Evolutionary conservation across 2,797 vertebrate genomes (phyloP).

Genomic region (Lagocephalus sceleratus): DNA sequence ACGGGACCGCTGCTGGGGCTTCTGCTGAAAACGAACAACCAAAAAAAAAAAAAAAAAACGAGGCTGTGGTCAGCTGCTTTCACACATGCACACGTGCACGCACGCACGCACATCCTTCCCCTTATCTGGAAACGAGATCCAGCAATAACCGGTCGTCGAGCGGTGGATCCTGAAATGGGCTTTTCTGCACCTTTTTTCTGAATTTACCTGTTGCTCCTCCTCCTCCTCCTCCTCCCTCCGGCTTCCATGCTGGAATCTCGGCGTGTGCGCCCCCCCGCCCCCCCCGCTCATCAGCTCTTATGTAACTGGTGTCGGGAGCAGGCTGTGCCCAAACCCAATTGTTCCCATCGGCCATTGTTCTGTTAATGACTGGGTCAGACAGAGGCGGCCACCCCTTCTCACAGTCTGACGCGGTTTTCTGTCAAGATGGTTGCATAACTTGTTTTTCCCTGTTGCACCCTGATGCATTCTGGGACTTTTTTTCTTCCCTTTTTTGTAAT

Average conservation of each 20-base stretch:
- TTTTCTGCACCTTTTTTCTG: constrained; percentile 6
- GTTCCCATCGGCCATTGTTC: constrained; percentile 45
- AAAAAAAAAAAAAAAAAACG: no score
- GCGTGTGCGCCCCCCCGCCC: not conserved
- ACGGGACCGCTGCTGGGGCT: constrained; percentile 26
- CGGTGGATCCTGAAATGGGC: not conserved
- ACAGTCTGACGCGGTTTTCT: constrained; percentile 35
- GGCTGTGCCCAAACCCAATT: constrained; percentile 32
- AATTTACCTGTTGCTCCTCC: no score
- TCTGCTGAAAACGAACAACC: constrained; percentile 23
- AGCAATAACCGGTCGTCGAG: not conserved
- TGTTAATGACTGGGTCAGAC: constrained; percentile 36
- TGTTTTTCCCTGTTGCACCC: constrained; percentile 40
- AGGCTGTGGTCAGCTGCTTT: constrained; percentile 16
- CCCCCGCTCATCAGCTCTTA: no score
- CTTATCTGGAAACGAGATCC: constrained; percentile 9
- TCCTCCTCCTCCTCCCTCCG: no score
- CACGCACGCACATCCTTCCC: not conserved
- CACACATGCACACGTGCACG: not conserved
- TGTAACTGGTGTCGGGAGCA: constrained; percentile 34
- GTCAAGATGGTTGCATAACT: constrained; percentile 54
- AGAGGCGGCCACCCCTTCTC: constrained; percentile 24
- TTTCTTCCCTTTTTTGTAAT: constrained; percentile 2
- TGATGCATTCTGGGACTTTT: constrained; percentile 7
- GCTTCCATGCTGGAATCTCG: constrained; percentile 17